Evolutionary conservation across 1,140 invertebrate species (phyloP), one percentile per base, ranked within the genome.

Genomic region (Lutraria rhynchaena): DNA sequence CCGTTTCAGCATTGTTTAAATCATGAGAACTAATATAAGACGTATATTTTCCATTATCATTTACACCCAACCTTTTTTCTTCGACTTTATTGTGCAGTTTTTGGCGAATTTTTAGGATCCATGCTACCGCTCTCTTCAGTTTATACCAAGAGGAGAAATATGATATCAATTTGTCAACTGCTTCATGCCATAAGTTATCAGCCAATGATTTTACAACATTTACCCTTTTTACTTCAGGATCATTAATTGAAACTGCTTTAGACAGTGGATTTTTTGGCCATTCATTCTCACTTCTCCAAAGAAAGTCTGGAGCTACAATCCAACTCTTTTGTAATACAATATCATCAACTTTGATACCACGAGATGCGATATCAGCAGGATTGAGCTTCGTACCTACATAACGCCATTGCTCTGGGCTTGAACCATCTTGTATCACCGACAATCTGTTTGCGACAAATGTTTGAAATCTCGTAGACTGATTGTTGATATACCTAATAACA

Each of bases 381-480:
- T 70, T 75, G 1, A 31, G 19, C 22, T 3, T 63, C 0, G 60
- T 37, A 24, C 55, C 53, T 13, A 83, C 57, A 33, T 77, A 77
- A 0, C 41, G 17, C 67, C 74, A 71, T 44, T 78, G 73, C 3
- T 41, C 2, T 11, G 44, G 33, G 17, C 27, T 31, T 27, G 53
- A 41, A 15, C 33, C 57, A n/a, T n/a, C n/a, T 37, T 60, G 53
- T 24, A 85, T 85, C 9, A 71, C 22, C 19, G 61, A 29, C 17
- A 85, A 1, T 4, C 80, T 53, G 61, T 85, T 82, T 13, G 83
- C 65, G 7, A 85, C 73, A 74, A 85, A 82, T 35, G 55, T 76
- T n/a, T 67, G 60, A 35, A 83, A 83, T 33, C 71, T 31, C 44
- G 33, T 15, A 11, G 35, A 69, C 19, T 2, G 49, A 61, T 81